A percentile compares a stretch with the other conserved stretches of the same genome.
Conservation (phyloP, 2,797 vertebrate genomes). For the Eremophila alpestris region DNA sequence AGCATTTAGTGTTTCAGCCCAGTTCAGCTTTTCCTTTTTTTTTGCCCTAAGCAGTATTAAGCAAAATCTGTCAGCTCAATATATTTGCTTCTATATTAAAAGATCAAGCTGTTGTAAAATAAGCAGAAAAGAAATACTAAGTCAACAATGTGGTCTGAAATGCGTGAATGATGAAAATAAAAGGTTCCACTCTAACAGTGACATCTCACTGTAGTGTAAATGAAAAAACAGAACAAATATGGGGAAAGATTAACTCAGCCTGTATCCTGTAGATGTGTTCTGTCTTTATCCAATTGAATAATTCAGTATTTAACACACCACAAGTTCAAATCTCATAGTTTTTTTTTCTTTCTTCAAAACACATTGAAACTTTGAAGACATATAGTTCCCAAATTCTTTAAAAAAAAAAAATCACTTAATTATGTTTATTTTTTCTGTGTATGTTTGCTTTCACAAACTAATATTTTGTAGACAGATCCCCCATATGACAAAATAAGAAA, state of each 20-base stretch:
- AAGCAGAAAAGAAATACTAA: neutral
- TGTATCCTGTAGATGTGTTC: neutral
- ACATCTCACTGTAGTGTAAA: neutral
- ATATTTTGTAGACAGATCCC: rapidly evolving
- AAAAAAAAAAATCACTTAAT: neutral
- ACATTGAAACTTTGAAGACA: neutral
- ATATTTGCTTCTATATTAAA: neutral
- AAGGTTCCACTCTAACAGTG: neutral
- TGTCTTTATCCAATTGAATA: neutral
- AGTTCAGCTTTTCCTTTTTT: neutral
- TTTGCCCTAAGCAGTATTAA: neutral
- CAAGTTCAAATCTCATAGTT: neutral
- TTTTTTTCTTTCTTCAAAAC: neutral
- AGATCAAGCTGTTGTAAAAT: neutral
- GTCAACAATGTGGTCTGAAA: neutral
- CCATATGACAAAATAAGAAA: neutral
- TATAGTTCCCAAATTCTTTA: neutral
- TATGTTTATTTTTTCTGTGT: neutral
- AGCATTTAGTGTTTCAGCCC: neutral
- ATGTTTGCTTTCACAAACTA: neutral
- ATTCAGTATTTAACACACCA: neutral
- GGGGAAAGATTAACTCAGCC: neutral
- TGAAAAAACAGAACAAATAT: neutral
- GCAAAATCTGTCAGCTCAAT: neutral
- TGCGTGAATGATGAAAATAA: neutral